phyloP scores from a whole-genome alignment of 2,888 invertebrate species.

The Hyalella azteca region DNA sequence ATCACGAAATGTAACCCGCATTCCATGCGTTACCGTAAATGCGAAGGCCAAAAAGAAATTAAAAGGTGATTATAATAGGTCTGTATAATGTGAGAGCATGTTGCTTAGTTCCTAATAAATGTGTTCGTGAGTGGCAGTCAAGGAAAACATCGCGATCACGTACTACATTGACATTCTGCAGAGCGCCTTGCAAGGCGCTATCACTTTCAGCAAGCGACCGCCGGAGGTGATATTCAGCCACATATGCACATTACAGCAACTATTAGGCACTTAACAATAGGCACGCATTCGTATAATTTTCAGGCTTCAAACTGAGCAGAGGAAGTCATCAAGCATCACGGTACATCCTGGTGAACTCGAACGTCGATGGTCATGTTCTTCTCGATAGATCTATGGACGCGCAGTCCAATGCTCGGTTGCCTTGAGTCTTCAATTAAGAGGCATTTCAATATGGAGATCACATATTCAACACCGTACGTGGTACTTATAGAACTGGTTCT shows the following conservation, averaged over 20 bases:
- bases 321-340: constrained; percentile 16
- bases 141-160: constrained; percentile 2
- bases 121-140: background rate
- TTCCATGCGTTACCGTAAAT: constrained; percentile 4
- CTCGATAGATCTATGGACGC: no score
- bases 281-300: background rate
- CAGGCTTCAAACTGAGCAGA: background rate
- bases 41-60: background rate
- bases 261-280: constrained; percentile 19
- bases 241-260: constrained; percentile 21
- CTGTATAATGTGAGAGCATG: background rate
- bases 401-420: no score
- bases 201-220: background rate
- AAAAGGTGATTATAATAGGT: background rate
- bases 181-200: background rate
- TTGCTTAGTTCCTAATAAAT: background rate
- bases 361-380: background rate
- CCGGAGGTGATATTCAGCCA: background rate
- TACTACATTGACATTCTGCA: background rate
- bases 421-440: no score
- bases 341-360: constrained; percentile 16
- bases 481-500: no score
- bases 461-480: no score
- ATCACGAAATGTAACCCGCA: background rate
- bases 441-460: no score